A percentile compares a stretch with the other conserved stretches of the same genome.
Conservation (phyloP, 2,113 vertebrate genomes). For the Zosterops borbonicus region DNA sequence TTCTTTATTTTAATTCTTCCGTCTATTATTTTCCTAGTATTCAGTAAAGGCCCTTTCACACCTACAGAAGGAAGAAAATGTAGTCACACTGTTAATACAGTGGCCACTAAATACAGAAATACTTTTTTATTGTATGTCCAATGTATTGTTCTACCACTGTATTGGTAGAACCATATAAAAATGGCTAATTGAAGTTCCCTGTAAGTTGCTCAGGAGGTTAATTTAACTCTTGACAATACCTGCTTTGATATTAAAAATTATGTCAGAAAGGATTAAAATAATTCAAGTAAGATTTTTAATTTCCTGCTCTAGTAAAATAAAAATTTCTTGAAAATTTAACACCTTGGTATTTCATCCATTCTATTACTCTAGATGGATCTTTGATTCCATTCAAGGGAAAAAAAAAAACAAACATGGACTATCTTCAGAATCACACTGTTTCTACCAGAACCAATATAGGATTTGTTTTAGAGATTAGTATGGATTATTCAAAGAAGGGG, state of each 20-base stretch:
- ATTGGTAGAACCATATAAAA: not conserved
- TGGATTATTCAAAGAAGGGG: not conserved
- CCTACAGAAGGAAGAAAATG: conserved; percentile 25
- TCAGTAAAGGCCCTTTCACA: conserved; percentile 11
- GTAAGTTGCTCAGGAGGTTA: not conserved
- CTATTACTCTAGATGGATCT: not conserved
- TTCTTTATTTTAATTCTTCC: conserved; percentile 56
- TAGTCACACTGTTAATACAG: not conserved
- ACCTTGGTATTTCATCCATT: not conserved
- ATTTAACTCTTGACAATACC: not conserved
- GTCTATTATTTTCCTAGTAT: conserved; percentile 45
- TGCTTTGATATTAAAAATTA: not conserved
- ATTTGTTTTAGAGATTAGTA: not conserved
- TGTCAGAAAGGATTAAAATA: not conserved
- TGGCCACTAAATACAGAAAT: not conserved
- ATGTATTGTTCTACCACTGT: not conserved
- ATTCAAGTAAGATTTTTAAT: not conserved
- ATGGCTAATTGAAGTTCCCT: not conserved
- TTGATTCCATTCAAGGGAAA: not conserved
- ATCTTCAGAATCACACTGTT: not conserved
- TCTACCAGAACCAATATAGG: not conserved
- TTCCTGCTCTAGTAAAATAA: not conserved
- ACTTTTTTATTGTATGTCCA: not conserved
- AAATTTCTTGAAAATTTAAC: not conserved
- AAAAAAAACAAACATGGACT: too few species aligned